Evolutionary conservation across 92 coral and sea anemone genomes (phyloP).

Genomic region (Nematostella vectensis): DNA sequence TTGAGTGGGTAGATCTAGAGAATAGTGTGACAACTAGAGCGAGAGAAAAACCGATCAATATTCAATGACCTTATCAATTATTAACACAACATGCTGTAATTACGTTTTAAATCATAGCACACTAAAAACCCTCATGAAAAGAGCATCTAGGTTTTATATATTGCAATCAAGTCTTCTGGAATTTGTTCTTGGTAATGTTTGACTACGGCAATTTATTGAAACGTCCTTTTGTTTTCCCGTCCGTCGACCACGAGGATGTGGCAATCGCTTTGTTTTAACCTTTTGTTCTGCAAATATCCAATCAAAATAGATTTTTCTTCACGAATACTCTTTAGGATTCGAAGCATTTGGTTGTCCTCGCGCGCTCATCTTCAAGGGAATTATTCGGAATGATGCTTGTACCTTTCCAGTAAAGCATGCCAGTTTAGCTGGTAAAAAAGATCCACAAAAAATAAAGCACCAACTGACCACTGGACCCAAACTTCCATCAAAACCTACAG

Average conservation of each 20-base stretch:
- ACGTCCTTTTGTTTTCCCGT: too few relatives aligned
- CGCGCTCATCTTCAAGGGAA: too few relatives aligned
- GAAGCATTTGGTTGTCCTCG: too few relatives aligned
- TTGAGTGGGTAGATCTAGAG: conserved; percentile 44
- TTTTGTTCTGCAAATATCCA: conserved; percentile 59
- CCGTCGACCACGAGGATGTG: conserved; percentile 65
- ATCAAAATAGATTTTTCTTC: conserved; percentile 41
- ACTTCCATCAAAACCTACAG: too few relatives aligned
- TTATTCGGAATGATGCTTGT: too few relatives aligned
- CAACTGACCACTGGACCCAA: too few relatives aligned
- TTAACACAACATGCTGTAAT: conserved; percentile 83
- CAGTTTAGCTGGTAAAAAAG: too few relatives aligned
- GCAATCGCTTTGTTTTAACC: conserved; percentile 54
- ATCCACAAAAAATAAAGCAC: too few relatives aligned
- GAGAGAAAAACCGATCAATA: conserved; percentile 47
- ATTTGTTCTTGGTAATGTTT: background rate
- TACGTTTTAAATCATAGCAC: conserved; percentile 40
- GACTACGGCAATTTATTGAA: too few relatives aligned
- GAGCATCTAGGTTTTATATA: background rate
- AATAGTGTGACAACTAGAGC: conserved; percentile 66
- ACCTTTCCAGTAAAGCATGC: too few relatives aligned
- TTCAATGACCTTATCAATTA: conserved; percentile 51
- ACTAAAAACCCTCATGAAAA: conserved; percentile 2
- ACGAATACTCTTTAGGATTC: conserved; percentile 6
- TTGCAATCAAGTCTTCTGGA: background rate